Percentiles rank a stretch among this genome's conserved stretches.
Conservation (phyloP, 2,888 invertebrate species). For the Sphaerophoria rueppellii region DNA sequence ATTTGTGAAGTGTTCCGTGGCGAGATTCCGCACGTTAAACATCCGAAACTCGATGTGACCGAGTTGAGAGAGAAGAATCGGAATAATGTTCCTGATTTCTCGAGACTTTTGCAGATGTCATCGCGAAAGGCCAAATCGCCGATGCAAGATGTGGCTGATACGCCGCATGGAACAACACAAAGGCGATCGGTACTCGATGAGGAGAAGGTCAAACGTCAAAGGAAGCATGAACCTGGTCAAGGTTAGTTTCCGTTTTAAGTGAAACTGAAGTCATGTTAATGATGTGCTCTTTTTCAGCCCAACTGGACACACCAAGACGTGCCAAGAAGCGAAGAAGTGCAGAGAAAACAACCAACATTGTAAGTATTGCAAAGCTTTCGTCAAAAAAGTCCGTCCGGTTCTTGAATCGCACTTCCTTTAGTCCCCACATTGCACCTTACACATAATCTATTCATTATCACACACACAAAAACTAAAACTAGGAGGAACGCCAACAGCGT, state of each 20-base stretch:
- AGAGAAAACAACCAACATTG: constrained; percentile 85
- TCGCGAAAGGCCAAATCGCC: constrained; percentile 80
- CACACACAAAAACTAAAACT: constrained; percentile 52
- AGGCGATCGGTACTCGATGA: constrained; percentile 80
- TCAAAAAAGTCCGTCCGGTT: constrained; percentile 56
- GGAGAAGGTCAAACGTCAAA: constrained; percentile 80
- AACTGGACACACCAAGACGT: constrained; percentile 82
- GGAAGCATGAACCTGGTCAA: constrained; percentile 78
- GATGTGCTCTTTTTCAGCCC: constrained; percentile 74
- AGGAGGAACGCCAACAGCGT: constrained; percentile 89
- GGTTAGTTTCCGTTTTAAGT: constrained; percentile 34
- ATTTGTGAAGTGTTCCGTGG: constrained; percentile 95
- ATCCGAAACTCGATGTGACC: constrained; percentile 86
- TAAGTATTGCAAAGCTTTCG: constrained; percentile 82
- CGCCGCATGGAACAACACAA: constrained; percentile 77
- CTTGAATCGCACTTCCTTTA: constrained; percentile 35
- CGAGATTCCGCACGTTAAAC: constrained; percentile 92
- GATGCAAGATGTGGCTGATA: constrained; percentile 80
- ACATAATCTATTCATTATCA: constrained; percentile 19
- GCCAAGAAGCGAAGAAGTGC: constrained; percentile 85
- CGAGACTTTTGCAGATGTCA: constrained; percentile 78
- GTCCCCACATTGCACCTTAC: constrained; percentile 37
- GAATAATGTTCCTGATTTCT: constrained; percentile 80
- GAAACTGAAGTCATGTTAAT: background rate
- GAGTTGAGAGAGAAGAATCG: constrained; percentile 81